Percentiles rank a stretch among this genome's conserved stretches.
These are phyloP conservation scores for Drosophila testacea DNA, from an alignment of 2,888 invertebrate species.

Conservation along the genomic window DNA sequence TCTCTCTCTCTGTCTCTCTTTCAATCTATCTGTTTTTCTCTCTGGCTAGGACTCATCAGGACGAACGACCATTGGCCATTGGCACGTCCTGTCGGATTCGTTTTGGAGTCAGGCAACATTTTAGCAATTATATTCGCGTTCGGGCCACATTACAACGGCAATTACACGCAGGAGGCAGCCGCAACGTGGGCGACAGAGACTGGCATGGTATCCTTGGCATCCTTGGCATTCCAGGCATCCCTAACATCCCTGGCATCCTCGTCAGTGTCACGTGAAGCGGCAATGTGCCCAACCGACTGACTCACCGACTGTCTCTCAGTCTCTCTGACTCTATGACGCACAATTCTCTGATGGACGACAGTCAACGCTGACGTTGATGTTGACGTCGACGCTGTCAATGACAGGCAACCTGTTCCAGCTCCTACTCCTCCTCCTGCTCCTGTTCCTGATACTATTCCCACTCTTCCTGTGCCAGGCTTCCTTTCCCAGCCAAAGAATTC, in stretches of 20 bases:
- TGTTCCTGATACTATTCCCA: background rate
- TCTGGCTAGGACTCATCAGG: slow-evolving; percentile 2
- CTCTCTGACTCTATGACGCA: slow-evolving; percentile 64
- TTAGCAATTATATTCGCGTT: slow-evolving; percentile 82
- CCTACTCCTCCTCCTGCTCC: slow-evolving; percentile 12
- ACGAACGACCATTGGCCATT: slow-evolving; percentile 57
- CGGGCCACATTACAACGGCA: slow-evolving; percentile 78
- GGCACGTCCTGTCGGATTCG: slow-evolving; percentile 61
- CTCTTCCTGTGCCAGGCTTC: slow-evolving; percentile 7
- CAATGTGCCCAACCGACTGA: slow-evolving; percentile 62
- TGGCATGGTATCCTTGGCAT: slow-evolving; percentile 11
- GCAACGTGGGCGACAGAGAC: slow-evolving; percentile 46
- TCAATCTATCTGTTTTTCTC: background rate
- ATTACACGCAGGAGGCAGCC: slow-evolving; percentile 76
- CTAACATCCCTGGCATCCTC: slow-evolving; percentile 53
- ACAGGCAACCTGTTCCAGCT: slow-evolving; percentile 46
- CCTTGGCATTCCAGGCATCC: slow-evolving; percentile 42
- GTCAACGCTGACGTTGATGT: slow-evolving; percentile 53
- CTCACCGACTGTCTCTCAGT: slow-evolving; percentile 38
- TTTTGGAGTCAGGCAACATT: slow-evolving; percentile 68
- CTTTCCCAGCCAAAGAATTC: slow-evolving; percentile 37
- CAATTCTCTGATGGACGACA: slow-evolving; percentile 70
- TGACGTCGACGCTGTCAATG: slow-evolving; percentile 63
- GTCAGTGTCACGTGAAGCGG: slow-evolving; percentile 78
- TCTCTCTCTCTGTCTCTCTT: background rate